Percentiles rank a stretch among this genome's conserved stretches.
phyloP scores from a whole-genome alignment of 2,113 vertebrate species.

The Perca fluviatilis region DNA sequence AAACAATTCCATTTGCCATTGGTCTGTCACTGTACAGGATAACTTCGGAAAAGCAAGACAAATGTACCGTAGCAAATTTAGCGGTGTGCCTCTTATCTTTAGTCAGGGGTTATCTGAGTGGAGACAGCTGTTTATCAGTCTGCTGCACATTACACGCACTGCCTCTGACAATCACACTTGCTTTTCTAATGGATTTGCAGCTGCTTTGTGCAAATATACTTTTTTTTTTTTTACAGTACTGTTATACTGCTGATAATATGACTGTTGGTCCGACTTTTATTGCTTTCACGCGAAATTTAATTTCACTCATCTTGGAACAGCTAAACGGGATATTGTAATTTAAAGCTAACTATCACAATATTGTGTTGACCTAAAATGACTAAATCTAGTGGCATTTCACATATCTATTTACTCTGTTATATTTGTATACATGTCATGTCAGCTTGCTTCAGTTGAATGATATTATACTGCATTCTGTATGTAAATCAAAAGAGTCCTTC shows the following conservation, averaged over 20 bases:
- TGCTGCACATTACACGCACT: conserved; percentile 46
- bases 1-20: neutral
- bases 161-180: conserved; percentile 19
- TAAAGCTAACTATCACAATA: neutral
- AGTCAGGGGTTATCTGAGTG: conserved; percentile 55
- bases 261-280: neutral
- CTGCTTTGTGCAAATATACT: conserved; percentile 35
- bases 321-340: neutral
- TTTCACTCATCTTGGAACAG: neutral
- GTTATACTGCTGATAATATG: neutral
- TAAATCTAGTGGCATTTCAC: neutral
- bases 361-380: neutral
- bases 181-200: conserved; percentile 35
- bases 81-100: conserved; percentile 29
- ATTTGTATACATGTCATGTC: neutral
- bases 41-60: neutral
- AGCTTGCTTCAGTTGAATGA: neutral
- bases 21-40: neutral
- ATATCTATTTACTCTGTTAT: neutral
- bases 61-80: neutral
- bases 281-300: neutral
- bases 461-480: neutral
- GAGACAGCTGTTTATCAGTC: conserved; percentile 68
- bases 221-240: neutral
- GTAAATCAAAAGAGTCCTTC: no score